Conservation (phyloP, 2,113 vertebrate species). For the Thunnus thynnus region DNA sequence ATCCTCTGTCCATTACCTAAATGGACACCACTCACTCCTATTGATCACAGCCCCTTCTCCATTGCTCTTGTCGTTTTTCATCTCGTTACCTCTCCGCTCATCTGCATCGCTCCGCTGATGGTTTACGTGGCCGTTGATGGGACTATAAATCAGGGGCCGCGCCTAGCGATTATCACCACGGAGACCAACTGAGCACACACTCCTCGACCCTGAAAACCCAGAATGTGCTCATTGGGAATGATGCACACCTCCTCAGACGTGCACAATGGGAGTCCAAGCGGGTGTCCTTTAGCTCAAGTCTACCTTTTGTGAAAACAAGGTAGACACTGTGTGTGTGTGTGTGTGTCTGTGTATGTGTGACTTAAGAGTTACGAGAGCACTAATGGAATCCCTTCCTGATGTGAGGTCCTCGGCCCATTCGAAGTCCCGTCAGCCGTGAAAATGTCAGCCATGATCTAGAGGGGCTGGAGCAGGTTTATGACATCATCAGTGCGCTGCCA, state of each 20-base stretch:
- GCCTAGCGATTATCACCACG: conserved; percentile 79
- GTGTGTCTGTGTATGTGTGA: conserved; percentile 25
- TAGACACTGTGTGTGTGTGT: conserved; percentile 24
- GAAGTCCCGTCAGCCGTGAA: conserved; percentile 78
- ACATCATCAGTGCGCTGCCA: conserved; percentile 85
- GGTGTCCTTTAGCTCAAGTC: conserved; percentile 52
- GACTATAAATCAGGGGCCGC: conserved; percentile 85
- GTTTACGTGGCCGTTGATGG: conserved; percentile 75
- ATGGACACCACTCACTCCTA: conserved; percentile 91
- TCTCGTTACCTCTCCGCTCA: conserved; percentile 86
- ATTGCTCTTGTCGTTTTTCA: conserved; percentile 86
- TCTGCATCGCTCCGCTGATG: conserved; percentile 79
- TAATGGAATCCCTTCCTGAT: conserved; percentile 72
- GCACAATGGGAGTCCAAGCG: conserved; percentile 40
- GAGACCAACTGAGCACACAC: conserved; percentile 71
- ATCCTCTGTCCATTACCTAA: conserved; percentile 94
- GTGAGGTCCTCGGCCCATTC: conserved; percentile 68
- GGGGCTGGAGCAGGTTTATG: conserved; percentile 79
- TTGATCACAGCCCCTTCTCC: conserved; percentile 87
- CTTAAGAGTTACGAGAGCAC: conserved; percentile 73
- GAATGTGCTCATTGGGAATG: conserved; percentile 68
- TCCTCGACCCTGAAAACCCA: conserved; percentile 71
- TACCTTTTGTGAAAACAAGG: conserved; percentile 30
- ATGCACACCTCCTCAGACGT: conserved; percentile 54
- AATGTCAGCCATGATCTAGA: conserved; percentile 81